phyloP scores from a whole-genome alignment of 2,888 invertebrate species.

The Pristionchus japonicus region DNA sequence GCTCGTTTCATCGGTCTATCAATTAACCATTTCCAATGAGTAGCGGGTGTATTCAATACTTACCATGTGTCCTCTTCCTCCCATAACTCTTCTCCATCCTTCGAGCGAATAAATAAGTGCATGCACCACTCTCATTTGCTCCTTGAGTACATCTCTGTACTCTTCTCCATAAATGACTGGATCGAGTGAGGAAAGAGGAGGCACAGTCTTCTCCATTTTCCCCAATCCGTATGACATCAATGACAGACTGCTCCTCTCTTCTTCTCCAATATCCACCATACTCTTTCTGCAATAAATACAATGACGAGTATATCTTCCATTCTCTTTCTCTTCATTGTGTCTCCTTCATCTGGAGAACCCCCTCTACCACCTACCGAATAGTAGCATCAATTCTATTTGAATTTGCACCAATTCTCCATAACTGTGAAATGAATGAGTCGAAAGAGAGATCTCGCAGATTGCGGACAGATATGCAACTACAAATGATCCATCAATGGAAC shows the following conservation, averaged over 20 bases:
- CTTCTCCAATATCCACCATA: not conserved
- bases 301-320: not conserved
- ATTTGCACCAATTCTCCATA: slow-evolving; percentile 61
- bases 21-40: not conserved
- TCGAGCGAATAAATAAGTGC: not conserved
- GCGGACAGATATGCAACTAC: not conserved
- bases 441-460: not conserved
- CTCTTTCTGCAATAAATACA: not conserved
- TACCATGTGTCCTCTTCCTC: not conserved
- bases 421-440: slow-evolving; percentile 37
- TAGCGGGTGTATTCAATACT: not conserved
- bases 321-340: not conserved
- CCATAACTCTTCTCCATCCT: not conserved
- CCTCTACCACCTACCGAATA: not conserved
- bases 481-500: not conserved
- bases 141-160: not conserved
- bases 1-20: not conserved
- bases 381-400: slow-evolving; percentile 11
- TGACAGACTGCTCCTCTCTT: not conserved
- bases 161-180: slow-evolving; percentile 36
- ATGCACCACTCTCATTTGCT: slow-evolving; percentile 3
- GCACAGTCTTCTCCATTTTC: not conserved
- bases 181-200: slow-evolving; percentile 32
- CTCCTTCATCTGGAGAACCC: too few species aligned
- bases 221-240: not conserved